Evolutionary conservation across 1,140 invertebrate genomes (phyloP), one percentile per base, ranked within the genome.

Genomic region (Listronotus bonariensis): DNA sequence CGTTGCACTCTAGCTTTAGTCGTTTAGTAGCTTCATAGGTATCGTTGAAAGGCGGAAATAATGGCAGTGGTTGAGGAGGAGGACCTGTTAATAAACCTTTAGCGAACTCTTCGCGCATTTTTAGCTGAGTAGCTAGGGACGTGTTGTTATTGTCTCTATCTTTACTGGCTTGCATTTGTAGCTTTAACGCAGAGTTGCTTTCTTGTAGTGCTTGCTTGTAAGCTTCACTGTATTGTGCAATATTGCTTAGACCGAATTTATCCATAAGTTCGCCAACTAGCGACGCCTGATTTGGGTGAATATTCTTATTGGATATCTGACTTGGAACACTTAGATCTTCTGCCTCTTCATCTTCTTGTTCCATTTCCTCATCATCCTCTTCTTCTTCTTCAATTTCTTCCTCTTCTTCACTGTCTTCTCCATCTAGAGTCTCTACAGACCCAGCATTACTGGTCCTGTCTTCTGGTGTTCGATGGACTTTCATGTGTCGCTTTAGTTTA

Each of bases 201-300:
- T 97, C 95, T 77, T 95, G 93, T 12, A 97, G 81, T 0, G 95
- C 95, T 80, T 96, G 93, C 68, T 94, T 92, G 72, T 96, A 97
- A 11, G 96, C 95, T 79, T 98, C 95, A 61, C 89, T 96, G 78
- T 97, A 98, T 77, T 96, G 92, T 51, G 93, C 92, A 72, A 97
- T 96, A 77, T 94, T 95, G 65, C 89, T 94, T 20, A 98, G 80
- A 0, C 95, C 95, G 75, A 97, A 96, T 77, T 96, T 95, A 75
- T 97, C 93, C 92, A 98, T 98, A 3, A 98, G 84, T 78, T 98
- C 95, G 10, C 93, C 93, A 20, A 98, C 92, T n/a, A 98, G 82
- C 18, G 93, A 92, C 55, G 87, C 87, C 49, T 86, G 82, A 61
- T 75, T 79, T 26, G 75, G 73, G 46, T 41, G 46, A 14, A 79